A percentile compares a stretch with the other conserved stretches of the same genome.
These are phyloP conservation scores for Neoascia interrupta DNA, from an alignment of 2,888 invertebrate species.

Conservation along the genomic window DNA sequence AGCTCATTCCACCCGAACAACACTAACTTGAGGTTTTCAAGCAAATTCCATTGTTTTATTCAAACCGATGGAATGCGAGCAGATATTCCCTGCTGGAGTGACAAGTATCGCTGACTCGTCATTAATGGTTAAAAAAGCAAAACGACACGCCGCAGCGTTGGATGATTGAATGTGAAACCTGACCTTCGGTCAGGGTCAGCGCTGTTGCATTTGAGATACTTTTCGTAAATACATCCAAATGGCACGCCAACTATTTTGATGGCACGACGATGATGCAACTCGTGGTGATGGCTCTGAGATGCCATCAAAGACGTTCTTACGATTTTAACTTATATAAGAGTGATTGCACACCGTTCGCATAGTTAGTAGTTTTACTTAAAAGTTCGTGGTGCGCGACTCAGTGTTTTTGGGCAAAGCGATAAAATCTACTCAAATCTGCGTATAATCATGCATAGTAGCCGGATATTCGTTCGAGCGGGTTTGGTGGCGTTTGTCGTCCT, in stretches of 20 bases:
- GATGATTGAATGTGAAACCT: slow-evolving; percentile 17
- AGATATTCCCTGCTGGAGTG: slow-evolving; percentile 10
- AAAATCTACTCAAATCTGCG: neutral
- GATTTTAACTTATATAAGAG: slow-evolving; percentile 56
- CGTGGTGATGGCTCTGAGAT: neutral
- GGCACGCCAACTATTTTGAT: slow-evolving; percentile 33
- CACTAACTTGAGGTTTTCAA: no score
- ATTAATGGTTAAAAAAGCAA: slow-evolving; percentile 22
- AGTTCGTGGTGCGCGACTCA: slow-evolving; percentile 11
- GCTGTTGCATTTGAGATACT: slow-evolving; percentile 40
- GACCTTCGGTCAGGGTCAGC: slow-evolving; percentile 57
- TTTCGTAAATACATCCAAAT: slow-evolving; percentile 38
- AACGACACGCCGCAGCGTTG: slow-evolving; percentile 43
- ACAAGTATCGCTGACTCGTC: slow-evolving; percentile 8
- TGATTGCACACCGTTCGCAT: slow-evolving; percentile 17
- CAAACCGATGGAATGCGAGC: slow-evolving; percentile 51
- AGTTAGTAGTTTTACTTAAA: slow-evolving; percentile 40
- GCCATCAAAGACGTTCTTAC: neutral
- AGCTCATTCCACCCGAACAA: neutral
- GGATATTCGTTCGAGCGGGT: slow-evolving; percentile 21
- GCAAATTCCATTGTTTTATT: slow-evolving; percentile 31
- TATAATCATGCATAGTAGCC: slow-evolving; percentile 26
- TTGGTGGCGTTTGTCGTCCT: slow-evolving; percentile 35
- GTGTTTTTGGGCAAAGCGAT: neutral
- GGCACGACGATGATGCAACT: neutral